Conservation (phyloP, 2,113 vertebrate genomes). For the Arizona elegans region DNA sequence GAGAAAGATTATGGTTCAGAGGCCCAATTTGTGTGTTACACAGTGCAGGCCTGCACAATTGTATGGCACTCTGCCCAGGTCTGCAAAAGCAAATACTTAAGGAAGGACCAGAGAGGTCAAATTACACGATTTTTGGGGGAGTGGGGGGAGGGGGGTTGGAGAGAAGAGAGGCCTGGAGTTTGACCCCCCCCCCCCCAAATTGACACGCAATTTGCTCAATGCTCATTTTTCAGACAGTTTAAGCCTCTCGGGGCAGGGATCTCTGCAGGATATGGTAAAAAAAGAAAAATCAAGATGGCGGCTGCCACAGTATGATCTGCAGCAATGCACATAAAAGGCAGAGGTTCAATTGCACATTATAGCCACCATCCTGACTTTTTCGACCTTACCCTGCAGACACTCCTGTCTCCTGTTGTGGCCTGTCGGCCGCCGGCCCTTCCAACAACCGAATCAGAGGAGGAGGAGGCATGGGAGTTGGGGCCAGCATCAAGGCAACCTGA, state of each 20-base stretch:
- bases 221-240: background rate
- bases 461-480: too few relatives aligned
- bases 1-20: background rate
- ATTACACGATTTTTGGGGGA: too few relatives aligned
- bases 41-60: background rate
- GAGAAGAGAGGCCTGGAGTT: background rate
- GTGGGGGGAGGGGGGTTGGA: fast-evolving
- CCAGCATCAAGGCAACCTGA: too few relatives aligned
- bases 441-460: too few relatives aligned
- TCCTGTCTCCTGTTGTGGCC: background rate
- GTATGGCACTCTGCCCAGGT: background rate
- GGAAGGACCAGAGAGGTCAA: background rate
- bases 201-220: background rate
- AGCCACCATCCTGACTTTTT: background rate
- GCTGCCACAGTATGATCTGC: background rate
- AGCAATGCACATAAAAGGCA: background rate
- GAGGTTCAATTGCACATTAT: background rate
- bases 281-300: background rate
- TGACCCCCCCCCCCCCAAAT: background rate
- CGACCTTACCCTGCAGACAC: background rate
- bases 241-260: background rate
- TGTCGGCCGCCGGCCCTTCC: too few relatives aligned
- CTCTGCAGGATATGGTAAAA: background rate
- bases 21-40: background rate
- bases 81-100: background rate